Percentiles rank a stretch among this genome's conserved stretches.
Evolutionary conservation across 30 jellyfish, hydroid and myxozoan genomes (phyloP).

Genomic region (Catostylus mosaicus): DNA sequence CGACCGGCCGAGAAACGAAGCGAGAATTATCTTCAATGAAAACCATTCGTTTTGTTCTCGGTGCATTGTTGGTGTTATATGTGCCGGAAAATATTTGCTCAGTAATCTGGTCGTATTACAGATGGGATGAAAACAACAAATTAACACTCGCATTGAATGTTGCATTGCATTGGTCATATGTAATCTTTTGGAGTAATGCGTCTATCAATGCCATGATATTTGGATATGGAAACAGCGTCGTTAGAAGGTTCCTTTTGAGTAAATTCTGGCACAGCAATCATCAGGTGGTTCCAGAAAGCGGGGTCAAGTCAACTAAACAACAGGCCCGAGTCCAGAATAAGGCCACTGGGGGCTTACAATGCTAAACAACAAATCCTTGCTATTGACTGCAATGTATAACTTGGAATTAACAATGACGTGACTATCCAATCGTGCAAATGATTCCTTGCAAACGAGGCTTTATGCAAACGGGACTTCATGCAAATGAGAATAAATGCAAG

Average conservation of each 20-base stretch:
- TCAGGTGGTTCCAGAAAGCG: background rate
- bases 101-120: constrained; percentile 21
- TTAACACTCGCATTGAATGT: constrained; percentile 7
- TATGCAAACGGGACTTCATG: no score
- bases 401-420: no score
- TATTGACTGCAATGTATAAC: no score
- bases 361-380: no score
- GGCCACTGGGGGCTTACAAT: no score
- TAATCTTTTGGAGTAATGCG: constrained; percentile 30
- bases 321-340: no score
- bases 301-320: background rate
- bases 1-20: constrained; percentile 18
- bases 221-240: constrained; percentile 40
- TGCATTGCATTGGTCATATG: background rate
- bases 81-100: constrained; percentile 34
- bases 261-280: background rate
- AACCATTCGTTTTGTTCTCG: constrained; percentile 43
- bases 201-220: constrained; percentile 32
- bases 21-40: constrained; percentile 51
- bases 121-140: background rate
- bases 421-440: no score
- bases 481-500: no score
- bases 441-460: no score
- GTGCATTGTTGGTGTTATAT: constrained; percentile 26
- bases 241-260: constrained; percentile 7